Conservation (phyloP, 2,888 invertebrate species). For the Hemicrepidius hirtus region DNA sequence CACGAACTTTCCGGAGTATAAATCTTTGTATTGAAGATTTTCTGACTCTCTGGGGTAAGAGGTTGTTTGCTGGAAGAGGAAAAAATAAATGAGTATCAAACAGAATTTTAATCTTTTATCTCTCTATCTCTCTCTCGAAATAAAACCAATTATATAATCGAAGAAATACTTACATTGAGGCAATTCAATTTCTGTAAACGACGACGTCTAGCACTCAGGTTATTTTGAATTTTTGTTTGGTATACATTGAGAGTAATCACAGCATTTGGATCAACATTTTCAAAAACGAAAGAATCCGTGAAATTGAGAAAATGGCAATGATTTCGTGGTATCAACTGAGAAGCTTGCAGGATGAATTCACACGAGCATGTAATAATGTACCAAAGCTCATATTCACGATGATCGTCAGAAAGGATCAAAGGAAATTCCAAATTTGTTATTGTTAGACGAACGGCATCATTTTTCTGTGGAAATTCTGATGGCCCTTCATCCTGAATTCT, state of each 20-base stretch:
- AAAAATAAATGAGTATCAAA: too few species aligned
- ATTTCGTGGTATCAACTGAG: slow-evolving; percentile 43
- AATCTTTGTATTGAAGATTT: slow-evolving; percentile 30
- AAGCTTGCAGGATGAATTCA: slow-evolving; percentile 64
- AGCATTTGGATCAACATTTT: slow-evolving; percentile 67
- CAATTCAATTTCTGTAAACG: background rate
- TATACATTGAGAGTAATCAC: slow-evolving; percentile 72
- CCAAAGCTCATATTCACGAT: slow-evolving; percentile 61
- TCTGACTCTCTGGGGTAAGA: too few species aligned
- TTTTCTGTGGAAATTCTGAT: background rate
- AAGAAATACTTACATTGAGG: background rate
- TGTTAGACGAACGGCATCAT: slow-evolving; percentile 48
- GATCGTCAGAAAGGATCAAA: slow-evolving; percentile 46
- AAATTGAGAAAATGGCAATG: slow-evolving; percentile 60
- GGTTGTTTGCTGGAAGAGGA: background rate
- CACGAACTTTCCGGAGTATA: slow-evolving; percentile 51
- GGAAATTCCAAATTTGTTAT: slow-evolving; percentile 60
- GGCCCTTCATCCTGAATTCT: background rate
- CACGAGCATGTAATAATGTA: slow-evolving; percentile 66
- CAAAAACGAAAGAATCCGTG: slow-evolving; percentile 64
- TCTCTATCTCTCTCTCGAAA: too few species aligned
- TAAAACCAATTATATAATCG: too few species aligned
- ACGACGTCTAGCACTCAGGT: too few species aligned
- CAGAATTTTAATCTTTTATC: too few species aligned
- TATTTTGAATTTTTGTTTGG: slow-evolving; percentile 62